Base-by-base conservation (phyloP, 2,888 invertebrate genomes). In the Scaptomyza polygonia region DNA sequence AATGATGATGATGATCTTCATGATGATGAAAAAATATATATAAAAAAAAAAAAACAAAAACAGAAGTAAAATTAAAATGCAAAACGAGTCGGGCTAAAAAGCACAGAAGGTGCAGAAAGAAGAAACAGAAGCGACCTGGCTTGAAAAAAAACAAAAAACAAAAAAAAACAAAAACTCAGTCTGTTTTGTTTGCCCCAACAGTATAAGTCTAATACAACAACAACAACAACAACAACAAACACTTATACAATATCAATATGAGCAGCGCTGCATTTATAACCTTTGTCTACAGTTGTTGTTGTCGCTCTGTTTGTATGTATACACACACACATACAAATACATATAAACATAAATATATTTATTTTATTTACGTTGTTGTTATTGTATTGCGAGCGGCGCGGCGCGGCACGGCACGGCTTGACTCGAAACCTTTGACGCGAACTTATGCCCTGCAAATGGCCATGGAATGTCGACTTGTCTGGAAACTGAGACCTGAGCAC, bases 351-450 rank as follows among this genome's bases (percentile, higher is more conserved):
- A 1, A 9, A 16, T 39, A n/a, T 36, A 36, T 39, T 39, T 16
- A 9, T 16, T 16, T 39, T 39, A 39, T 39, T 39, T 9, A 39
- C 16, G 16, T 59, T 49, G 3, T 49, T 34, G 52, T 44, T 63
- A 21, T 51, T 55, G 58, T n/a, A n/a, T 58, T 52, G 43, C 27
- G 27, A 32, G 11, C 18, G 43, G 45, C 67, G 49, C 65, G 21
- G 4, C n/a, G n/a, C n/a, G n/a, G n/a, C n/a, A 21, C 21, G 21
- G 21, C 21, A 21, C 56, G 14, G 14, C 36, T 36, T 63, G 70
- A 66, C 62, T 78, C 58, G 79, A 86, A 86, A 86, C 89, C 89
- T 86, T 89, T 86, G 89, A 89, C 89, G 89, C 89, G 86, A 89
- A 89, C 86, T 86, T 89, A 77, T 89, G 86, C 88, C 86, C 86